These are phyloP conservation scores for Balaeniceps rex DNA, from an alignment of 2,113 vertebrate species.

Conservation along the genomic window DNA sequence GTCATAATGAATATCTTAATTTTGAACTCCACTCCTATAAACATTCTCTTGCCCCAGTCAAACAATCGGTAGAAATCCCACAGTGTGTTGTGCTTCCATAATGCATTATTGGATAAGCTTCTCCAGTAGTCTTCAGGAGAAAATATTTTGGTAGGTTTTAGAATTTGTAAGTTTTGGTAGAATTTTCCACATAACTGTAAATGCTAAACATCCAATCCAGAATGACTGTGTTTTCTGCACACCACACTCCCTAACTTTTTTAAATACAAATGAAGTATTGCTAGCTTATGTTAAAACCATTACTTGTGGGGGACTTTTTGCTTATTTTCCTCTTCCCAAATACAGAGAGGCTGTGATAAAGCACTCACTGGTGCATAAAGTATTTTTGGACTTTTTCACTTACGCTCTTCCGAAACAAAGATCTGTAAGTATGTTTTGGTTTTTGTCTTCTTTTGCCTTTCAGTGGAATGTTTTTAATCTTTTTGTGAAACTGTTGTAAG, in stretches of 20 bases:
- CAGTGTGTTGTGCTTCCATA: neutral
- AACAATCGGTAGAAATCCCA: neutral
- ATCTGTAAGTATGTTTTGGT: constrained; percentile 76
- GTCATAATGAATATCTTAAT: neutral
- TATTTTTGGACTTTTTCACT: constrained; percentile 92
- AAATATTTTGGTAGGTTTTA: neutral
- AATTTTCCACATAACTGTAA: neutral
- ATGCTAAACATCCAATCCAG: neutral
- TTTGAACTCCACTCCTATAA: neutral
- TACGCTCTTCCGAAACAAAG: constrained; percentile 80
- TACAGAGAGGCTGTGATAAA: constrained; percentile 94
- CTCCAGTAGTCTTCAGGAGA: neutral
- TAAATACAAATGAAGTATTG: neutral
- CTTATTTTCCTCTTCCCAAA: neutral
- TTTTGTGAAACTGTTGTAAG: neutral
- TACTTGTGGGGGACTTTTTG: neutral
- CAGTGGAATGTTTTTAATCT: neutral
- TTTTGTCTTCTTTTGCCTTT: neutral
- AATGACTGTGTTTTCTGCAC: neutral
- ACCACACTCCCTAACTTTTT: neutral
- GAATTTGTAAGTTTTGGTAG: neutral
- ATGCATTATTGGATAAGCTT: neutral
- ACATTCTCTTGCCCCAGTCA: neutral
- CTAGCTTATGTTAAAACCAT: neutral
- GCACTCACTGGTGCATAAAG: constrained; percentile 96